phyloP scores from a whole-genome alignment of 2,888 invertebrate genomes.

The Eupithecia inturbata region DNA sequence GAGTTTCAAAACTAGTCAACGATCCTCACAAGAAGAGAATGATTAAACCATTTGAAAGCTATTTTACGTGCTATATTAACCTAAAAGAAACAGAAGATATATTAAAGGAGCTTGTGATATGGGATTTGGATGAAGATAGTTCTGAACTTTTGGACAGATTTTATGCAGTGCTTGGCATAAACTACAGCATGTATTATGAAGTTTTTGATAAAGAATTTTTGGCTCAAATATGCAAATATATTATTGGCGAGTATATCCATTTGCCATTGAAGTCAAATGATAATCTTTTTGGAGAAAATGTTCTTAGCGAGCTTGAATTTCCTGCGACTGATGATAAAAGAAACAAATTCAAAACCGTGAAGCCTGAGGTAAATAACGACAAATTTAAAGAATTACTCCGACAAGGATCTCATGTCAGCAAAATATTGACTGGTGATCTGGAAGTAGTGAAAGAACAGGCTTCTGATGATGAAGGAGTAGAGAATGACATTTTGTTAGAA shows the following conservation, averaged over 20 bases:
- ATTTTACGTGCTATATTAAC: constrained; percentile 84
- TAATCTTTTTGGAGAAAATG: constrained; percentile 72
- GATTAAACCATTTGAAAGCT: constrained; percentile 76
- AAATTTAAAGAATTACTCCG: constrained; percentile 66
- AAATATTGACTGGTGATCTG: constrained; percentile 53
- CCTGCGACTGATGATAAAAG: constrained; percentile 67
- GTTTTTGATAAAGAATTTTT: constrained; percentile 81
- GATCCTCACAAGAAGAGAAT: constrained; percentile 74
- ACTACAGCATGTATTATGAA: constrained; percentile 85
- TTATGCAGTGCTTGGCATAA: constrained; percentile 84
- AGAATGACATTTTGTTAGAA: constrained; percentile 48
- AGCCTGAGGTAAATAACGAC: constrained; percentile 59
- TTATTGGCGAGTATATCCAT: constrained; percentile 69
- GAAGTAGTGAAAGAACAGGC: constrained; percentile 60
- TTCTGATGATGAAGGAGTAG: constrained; percentile 49
- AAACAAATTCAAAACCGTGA: constrained; percentile 68
- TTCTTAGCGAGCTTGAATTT: constrained; percentile 67
- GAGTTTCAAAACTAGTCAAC: constrained; percentile 79
- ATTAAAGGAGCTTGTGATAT: constrained; percentile 69
- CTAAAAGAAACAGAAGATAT: constrained; percentile 74
- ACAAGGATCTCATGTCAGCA: constrained; percentile 61
- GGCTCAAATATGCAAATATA: constrained; percentile 76
- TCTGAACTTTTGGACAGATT: constrained; percentile 83
- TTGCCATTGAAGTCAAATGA: constrained; percentile 64
- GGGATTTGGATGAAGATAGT: constrained; percentile 72